Percentiles rank a stretch among this genome's conserved stretches.
These are phyloP conservation scores for Typhlichthys eigenmanni DNA, from an alignment of 2,797 vertebrate species.

Conservation along the genomic window DNA sequence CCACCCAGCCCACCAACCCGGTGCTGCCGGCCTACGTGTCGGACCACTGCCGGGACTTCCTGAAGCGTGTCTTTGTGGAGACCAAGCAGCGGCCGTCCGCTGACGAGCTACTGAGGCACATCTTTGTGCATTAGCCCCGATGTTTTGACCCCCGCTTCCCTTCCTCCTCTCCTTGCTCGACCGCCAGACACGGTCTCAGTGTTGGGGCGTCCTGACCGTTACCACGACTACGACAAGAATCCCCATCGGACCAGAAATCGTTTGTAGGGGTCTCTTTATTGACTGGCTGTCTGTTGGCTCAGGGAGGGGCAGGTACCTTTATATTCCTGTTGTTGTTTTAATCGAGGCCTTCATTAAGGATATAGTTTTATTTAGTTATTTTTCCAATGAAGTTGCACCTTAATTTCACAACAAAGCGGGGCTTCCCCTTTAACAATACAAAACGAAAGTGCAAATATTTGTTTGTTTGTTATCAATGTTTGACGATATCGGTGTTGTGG, in stretches of 20 bases:
- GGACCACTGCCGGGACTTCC: conserved; percentile 94
- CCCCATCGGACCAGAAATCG: conserved; percentile 46
- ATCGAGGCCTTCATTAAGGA: conserved; percentile 55
- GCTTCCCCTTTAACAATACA: conserved; percentile 58
- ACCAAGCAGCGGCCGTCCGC: conserved; percentile 92
- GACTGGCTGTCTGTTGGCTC: conserved; percentile 14
- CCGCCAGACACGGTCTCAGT: conserved; percentile 58
- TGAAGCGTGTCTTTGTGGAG: conserved; percentile 95
- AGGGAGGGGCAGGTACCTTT: conserved; percentile 26
- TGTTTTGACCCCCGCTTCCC: conserved; percentile 44
- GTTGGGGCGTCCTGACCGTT: conserved; percentile 36
- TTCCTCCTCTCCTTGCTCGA: conserved; percentile 28
- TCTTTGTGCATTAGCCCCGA: conserved; percentile 90
- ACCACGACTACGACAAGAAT: conserved; percentile 31
- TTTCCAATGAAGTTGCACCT: conserved; percentile 80
- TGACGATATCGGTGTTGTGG: conserved; percentile 43
- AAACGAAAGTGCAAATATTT: too few relatives aligned
- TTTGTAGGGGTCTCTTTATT: conserved; percentile 11
- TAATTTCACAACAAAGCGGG: conserved; percentile 80
- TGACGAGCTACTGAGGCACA: conserved; percentile 93
- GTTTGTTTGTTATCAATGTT: conserved; percentile 1
- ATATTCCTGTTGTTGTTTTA: conserved; percentile 40
- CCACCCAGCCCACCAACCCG: conserved; percentile 97
- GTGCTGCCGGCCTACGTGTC: conserved; percentile 92
- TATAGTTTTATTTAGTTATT: conserved; percentile 21